Conservation (phyloP, 2,888 invertebrate genomes). For the Agonum fuliginosum region DNA sequence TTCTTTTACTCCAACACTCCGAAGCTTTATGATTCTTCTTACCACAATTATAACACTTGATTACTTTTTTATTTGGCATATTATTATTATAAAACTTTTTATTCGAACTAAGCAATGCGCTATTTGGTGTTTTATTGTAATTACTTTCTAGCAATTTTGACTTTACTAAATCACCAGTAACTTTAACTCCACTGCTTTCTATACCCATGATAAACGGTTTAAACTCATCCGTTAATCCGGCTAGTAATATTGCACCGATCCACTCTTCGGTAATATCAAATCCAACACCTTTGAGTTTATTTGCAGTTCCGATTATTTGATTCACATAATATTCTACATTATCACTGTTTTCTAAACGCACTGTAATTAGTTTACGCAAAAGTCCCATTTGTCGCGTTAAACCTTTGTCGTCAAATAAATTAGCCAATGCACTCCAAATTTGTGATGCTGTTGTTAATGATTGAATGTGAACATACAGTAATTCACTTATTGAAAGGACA, state of each 20-base stretch:
- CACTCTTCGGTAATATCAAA: constrained; percentile 40
- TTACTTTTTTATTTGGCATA: background rate
- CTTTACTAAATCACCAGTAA: constrained; percentile 29
- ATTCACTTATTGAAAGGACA: constrained; percentile 21
- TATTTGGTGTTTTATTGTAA: constrained; percentile 12
- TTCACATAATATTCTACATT: constrained; percentile 37
- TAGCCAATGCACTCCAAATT: constrained; percentile 37
- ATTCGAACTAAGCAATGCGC: constrained; percentile 1
- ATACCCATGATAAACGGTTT: constrained; percentile 49
- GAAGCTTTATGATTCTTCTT: constrained; percentile 51
- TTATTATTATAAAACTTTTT: too few species aligned
- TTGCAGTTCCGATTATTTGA: constrained; percentile 13
- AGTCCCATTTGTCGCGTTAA: constrained; percentile 32
- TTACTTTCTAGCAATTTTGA: constrained; percentile 27
- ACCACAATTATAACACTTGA: constrained; percentile 12
- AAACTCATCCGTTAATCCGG: constrained; percentile 26
- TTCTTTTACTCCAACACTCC: constrained; percentile 4
- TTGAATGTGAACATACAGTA: constrained; percentile 29
- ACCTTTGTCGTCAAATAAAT: constrained; percentile 41
- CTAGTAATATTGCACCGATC: constrained; percentile 46
- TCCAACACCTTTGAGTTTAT: constrained; percentile 41
- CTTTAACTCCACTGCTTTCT: constrained; percentile 9
- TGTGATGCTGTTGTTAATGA: constrained; percentile 36
- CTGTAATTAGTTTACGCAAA: constrained; percentile 11
- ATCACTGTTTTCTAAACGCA: constrained; percentile 26